Evolutionary conservation across 2,113 vertebrate species (phyloP).

Genomic region (Myrmophylax atrothorax): DNA sequence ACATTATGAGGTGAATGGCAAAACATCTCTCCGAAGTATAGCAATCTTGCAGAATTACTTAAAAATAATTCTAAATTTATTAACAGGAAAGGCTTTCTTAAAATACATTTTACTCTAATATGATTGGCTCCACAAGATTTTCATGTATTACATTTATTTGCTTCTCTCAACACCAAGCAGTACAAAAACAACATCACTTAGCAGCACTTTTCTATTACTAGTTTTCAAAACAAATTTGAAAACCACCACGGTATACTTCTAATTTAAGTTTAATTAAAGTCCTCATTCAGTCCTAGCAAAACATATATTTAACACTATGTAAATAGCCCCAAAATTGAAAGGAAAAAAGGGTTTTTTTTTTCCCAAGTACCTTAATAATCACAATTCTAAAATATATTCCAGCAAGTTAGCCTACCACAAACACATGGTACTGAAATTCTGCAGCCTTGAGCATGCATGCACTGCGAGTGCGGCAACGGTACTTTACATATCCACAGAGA

Average conservation of each 20-base stretch:
- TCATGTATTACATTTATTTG: neutral
- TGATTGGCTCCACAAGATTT: neutral
- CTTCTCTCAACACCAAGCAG: neutral
- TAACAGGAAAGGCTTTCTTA: neutral
- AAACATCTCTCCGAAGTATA: neutral
- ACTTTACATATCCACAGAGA: conserved; percentile 64
- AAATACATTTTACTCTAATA: neutral
- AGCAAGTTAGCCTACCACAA: conserved; percentile 26
- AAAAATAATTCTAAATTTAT: neutral
- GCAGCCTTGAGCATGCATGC: conserved; percentile 49
- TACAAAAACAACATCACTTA: neutral
- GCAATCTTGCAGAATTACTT: neutral
- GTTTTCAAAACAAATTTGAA: conserved; percentile 65
- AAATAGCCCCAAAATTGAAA: conserved; percentile 67
- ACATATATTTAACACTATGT: conserved; percentile 56
- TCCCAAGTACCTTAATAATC: conserved; percentile 44
- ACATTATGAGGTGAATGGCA: neutral
- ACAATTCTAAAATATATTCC: conserved; percentile 45
- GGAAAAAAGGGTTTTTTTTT: neutral
- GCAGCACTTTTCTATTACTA: conserved; percentile 21
- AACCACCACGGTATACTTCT: conserved; percentile 50
- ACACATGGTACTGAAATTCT: conserved; percentile 51
- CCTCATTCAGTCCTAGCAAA: conserved; percentile 55
- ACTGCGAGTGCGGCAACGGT: conserved; percentile 9
- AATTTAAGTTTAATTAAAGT: conserved; percentile 70